Conservation (phyloP, 2,888 invertebrate genomes). For the Mythimna ferrago region DNA sequence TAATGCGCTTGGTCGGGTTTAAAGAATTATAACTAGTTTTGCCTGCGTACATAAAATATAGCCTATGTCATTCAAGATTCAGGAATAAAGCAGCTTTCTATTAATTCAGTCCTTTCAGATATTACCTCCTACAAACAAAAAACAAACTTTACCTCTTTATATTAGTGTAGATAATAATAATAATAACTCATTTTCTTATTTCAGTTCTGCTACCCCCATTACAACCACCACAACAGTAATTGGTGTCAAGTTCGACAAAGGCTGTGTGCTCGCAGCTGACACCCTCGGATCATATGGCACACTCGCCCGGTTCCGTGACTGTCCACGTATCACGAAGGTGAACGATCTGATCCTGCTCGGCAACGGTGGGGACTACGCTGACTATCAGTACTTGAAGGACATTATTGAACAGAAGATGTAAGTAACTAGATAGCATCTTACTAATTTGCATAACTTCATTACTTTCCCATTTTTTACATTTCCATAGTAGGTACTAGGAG, state of each 20-base stretch:
- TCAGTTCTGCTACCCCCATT: constrained; percentile 92
- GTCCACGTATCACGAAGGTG: constrained; percentile 96
- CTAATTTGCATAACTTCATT: neutral
- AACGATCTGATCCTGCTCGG: constrained; percentile 97
- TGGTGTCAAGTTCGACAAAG: constrained; percentile 96
- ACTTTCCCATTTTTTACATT: too few species aligned
- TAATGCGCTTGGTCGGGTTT: too few species aligned
- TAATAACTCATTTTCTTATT: constrained; percentile 23
- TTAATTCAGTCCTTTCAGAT: too few species aligned
- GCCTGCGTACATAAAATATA: too few species aligned
- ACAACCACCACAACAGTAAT: constrained; percentile 98
- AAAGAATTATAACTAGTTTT: too few species aligned
- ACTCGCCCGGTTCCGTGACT: constrained; percentile 96
- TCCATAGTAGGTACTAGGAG: too few species aligned
- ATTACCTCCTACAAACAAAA: too few species aligned
- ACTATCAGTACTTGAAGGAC: constrained; percentile 97
- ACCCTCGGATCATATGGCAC: constrained; percentile 98
- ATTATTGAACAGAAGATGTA: constrained; percentile 96
- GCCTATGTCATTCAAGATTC: too few species aligned
- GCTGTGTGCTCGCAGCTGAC: constrained; percentile 98
- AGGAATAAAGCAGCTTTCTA: too few species aligned
- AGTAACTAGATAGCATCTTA: constrained; percentile 72
- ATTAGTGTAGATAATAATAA: too few species aligned
- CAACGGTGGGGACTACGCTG: constrained; percentile 98
- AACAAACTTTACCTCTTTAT: too few species aligned